Evolutionary conservation across 1,140 invertebrate genomes (phyloP).

Genomic region (Hycleus cichorii): DNA sequence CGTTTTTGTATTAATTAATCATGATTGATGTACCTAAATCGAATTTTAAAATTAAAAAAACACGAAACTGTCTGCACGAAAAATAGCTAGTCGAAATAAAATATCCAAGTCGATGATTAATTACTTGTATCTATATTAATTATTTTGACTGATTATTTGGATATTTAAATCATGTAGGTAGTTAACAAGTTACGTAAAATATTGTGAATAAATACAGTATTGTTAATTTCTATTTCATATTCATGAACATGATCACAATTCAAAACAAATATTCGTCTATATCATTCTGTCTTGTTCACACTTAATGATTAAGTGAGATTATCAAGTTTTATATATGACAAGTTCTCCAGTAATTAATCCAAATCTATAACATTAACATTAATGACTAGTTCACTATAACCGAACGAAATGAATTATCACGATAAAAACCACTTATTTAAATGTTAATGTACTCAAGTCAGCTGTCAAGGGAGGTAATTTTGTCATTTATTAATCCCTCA

Average conservation of each 20-base stretch:
- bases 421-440: constrained; percentile 15
- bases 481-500: too few species aligned
- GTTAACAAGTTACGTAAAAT: constrained; percentile 1
- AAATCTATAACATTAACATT: not conserved
- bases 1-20: too few species aligned
- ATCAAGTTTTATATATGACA: constrained; percentile 13
- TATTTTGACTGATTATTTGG: not conserved
- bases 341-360: constrained; percentile 14
- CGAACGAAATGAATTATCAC: constrained; percentile 10
- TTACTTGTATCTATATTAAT: not conserved
- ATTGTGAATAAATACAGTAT: constrained; percentile 4
- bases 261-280: too few species aligned
- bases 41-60: too few species aligned
- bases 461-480: constrained; percentile 1
- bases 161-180: not conserved
- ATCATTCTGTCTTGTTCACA: too few species aligned
- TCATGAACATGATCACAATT: too few species aligned
- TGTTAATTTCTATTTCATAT: constrained; percentile 1
- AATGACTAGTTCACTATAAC: constrained; percentile 13
- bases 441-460: constrained; percentile 14
- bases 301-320: constrained; percentile 8
- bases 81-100: too few species aligned
- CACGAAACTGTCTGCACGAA: too few species aligned
- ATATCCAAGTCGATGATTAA: not conserved
- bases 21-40: too few species aligned